phyloP scores from a whole-genome alignment of 2,113 vertebrate genomes.

The Callipepla squamata region DNA sequence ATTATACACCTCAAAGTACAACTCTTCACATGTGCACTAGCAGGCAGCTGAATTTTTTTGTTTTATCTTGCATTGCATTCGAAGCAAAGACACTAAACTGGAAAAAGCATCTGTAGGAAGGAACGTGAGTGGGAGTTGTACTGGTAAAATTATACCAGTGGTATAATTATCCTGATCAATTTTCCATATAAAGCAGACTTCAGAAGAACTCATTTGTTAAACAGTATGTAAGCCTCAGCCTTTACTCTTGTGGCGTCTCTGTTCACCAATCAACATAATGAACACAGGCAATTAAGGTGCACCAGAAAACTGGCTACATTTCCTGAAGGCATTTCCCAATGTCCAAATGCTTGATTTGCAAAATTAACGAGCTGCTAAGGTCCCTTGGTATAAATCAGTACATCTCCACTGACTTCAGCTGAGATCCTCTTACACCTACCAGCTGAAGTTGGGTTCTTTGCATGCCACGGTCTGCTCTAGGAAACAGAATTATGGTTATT shows the following conservation, averaged over 20 bases:
- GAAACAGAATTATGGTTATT: slow-evolving; percentile 31
- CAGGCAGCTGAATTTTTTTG: background rate
- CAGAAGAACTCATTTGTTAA: slow-evolving; percentile 61
- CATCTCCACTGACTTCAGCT: slow-evolving; percentile 33
- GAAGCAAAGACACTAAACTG: background rate
- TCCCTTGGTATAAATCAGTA: slow-evolving; percentile 39
- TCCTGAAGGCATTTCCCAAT: slow-evolving; percentile 66
- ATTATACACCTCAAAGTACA: slow-evolving; percentile 6
- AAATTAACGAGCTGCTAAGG: slow-evolving; percentile 63
- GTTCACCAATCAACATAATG: slow-evolving; percentile 65
- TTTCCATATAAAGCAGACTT: slow-evolving; percentile 60
- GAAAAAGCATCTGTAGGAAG: background rate
- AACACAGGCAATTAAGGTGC: slow-evolving; percentile 65
- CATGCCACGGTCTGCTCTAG: background rate
- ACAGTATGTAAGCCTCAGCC: slow-evolving; percentile 17
- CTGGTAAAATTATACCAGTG: background rate
- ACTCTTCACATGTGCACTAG: background rate
- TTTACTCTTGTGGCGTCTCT: slow-evolving; percentile 48
- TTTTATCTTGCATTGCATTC: background rate
- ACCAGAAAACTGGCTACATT: slow-evolving; percentile 67
- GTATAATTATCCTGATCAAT: slow-evolving; percentile 60
- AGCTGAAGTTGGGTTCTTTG: background rate
- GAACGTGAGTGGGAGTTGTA: slow-evolving; percentile 14
- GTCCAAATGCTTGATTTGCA: slow-evolving; percentile 68
- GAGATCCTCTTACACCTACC: background rate